Evolutionary conservation across 2,888 invertebrate species (phyloP).

Genomic region (Liposcelis brunnea): DNA sequence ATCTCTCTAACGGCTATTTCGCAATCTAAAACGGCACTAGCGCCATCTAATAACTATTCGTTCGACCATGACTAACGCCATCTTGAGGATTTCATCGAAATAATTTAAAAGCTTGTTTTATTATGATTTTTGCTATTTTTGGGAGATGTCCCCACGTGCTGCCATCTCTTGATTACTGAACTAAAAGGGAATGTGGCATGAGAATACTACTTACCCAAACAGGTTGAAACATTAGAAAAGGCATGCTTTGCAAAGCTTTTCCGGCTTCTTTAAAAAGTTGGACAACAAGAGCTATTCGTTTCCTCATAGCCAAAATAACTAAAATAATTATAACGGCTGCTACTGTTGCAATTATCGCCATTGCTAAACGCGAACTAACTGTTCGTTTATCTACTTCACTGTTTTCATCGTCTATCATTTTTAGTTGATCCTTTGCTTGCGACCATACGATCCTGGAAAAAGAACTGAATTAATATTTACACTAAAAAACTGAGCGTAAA

Average conservation of each 20-base stretch:
- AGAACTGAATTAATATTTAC: too few relatives aligned
- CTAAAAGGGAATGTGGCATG: too few relatives aligned
- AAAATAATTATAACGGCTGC: constrained; percentile 36
- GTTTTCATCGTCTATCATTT: constrained; percentile 17
- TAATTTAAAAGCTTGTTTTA: too few relatives aligned
- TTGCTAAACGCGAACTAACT: constrained; percentile 30
- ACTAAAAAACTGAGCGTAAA: too few relatives aligned
- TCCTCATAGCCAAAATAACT: constrained; percentile 40
- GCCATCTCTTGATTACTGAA: too few relatives aligned
- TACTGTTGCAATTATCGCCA: constrained; percentile 40
- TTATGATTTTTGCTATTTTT: too few relatives aligned
- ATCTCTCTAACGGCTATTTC: too few relatives aligned
- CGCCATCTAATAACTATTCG: too few relatives aligned
- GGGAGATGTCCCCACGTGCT: too few relatives aligned
- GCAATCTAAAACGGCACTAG: too few relatives aligned
- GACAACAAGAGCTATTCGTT: constrained; percentile 41
- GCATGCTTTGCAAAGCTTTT: constrained; percentile 43
- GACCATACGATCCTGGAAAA: constrained; percentile 29
- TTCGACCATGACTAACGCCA: too few relatives aligned
- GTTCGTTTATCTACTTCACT: constrained; percentile 22
- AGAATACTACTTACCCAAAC: constrained; percentile 36
- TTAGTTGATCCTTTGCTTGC: constrained; percentile 19
- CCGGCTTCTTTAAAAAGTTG: constrained; percentile 47
- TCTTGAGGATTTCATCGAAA: too few relatives aligned
- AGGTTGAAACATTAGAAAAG: constrained; percentile 39